Conservation (phyloP, 2,113 vertebrate genomes). For the Phoxinus phoxinus region DNA sequence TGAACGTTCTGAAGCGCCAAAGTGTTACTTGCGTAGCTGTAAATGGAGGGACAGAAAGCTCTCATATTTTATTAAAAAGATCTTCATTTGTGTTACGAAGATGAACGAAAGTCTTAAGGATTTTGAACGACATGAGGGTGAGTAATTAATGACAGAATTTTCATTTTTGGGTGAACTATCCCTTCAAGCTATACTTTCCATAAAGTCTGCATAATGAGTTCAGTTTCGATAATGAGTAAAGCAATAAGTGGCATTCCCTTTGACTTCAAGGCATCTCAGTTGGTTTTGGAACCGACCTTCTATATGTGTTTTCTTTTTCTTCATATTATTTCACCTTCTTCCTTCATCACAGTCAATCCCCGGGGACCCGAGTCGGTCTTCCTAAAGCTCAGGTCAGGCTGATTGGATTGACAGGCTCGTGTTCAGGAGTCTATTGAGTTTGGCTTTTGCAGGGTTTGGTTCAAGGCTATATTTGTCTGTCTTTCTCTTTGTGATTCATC, state of each 20-base stretch:
- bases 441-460: not conserved
- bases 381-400: constrained; percentile 11
- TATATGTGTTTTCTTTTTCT: not conserved
- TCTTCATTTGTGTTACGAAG: too few relatives aligned
- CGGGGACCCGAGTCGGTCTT: not conserved
- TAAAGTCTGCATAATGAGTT: not conserved
- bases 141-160: too few relatives aligned
- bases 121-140: too few relatives aligned
- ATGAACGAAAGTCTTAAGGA: too few relatives aligned
- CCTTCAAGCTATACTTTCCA: not conserved
- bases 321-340: not conserved
- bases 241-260: not conserved
- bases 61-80: too few relatives aligned
- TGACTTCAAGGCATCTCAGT: not conserved
- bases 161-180: too few relatives aligned
- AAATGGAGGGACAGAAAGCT: too few relatives aligned
- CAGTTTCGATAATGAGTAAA: not conserved
- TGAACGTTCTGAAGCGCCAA: too few relatives aligned
- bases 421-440: constrained; percentile 12
- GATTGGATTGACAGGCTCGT: not conserved
- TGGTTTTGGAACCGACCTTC: not conserved
- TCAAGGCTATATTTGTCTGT: constrained; percentile 11
- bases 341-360: constrained; percentile 4
- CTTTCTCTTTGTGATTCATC: constrained; percentile 5
- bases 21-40: too few relatives aligned